phyloP scores from a whole-genome alignment of 2,888 invertebrate genomes.

The Stictocephala bisonia region DNA sequence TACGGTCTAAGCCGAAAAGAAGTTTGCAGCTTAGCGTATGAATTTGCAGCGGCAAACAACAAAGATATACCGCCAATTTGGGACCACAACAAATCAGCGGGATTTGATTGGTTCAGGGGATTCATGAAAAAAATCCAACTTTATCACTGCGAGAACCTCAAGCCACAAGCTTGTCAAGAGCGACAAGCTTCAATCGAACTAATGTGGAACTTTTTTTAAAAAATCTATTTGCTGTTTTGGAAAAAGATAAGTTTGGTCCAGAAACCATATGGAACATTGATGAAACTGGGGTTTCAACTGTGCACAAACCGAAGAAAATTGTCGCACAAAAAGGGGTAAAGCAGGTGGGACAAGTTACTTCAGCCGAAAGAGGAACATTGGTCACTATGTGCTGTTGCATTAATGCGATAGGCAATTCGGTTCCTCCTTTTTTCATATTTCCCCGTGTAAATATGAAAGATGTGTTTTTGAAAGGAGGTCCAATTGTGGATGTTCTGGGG shows the following conservation, averaged over 20 bases:
- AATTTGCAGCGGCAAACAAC: conserved; percentile 39
- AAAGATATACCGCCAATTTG: conserved; percentile 22
- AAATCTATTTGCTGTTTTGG: conserved; percentile 11
- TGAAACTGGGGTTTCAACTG: conserved; percentile 44
- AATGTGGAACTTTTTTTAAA: conserved; percentile 42
- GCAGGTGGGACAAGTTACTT: conserved; percentile 25
- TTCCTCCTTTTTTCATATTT: conserved; percentile 41
- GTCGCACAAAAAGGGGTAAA: conserved; percentile 34
- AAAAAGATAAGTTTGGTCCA: conserved; percentile 42
- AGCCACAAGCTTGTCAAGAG: conserved; percentile 37
- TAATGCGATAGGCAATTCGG: conserved; percentile 34
- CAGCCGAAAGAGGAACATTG: conserved; percentile 35
- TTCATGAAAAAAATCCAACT: conserved; percentile 35
- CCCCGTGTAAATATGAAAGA: conserved; percentile 41
- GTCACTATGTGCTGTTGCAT: conserved; percentile 3
- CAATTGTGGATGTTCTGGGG: not conserved
- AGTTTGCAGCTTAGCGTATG: conserved; percentile 32
- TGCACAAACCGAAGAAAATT: conserved; percentile 39
- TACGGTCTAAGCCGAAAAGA: conserved; percentile 29
- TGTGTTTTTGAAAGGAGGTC: conserved; percentile 29
- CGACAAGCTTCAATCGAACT: conserved; percentile 40
- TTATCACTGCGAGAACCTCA: conserved; percentile 44
- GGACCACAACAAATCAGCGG: conserved; percentile 4
- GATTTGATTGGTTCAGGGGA: conserved; percentile 24
- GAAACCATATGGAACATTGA: conserved; percentile 46